Base-by-base conservation (phyloP, 2,113 vertebrate species). In the Heterochromis multidens region DNA sequence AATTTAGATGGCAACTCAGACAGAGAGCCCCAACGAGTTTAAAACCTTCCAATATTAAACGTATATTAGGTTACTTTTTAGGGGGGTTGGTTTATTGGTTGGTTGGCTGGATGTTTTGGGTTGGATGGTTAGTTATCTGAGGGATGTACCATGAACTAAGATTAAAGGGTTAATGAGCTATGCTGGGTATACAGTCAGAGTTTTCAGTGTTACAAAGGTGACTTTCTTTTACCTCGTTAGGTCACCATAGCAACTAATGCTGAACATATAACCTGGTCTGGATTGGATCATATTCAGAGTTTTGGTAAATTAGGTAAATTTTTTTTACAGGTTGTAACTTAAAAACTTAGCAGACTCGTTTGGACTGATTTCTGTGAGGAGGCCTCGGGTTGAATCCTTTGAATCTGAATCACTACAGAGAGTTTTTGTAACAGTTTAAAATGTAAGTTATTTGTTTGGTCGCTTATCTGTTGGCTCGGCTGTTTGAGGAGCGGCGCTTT, bases 31-130 rank as follows among this genome's bases (percentile, higher is more conserved):
- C 46, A 25, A 0, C 10, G 23, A 72, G 6, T n/a, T n/a, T n/a
- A n/a, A n/a, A n/a, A n/a, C 40, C 2, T 12, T 43, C 40, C 40
- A 43, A 43, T 43, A 43, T 43, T 43, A 43, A 43, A 43, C 12
- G 13, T 43, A 12, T 43, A 43, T 43, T 43, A 43, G 49, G 60
- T 62, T 67, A 9, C 1, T 43, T 23, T 27, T 52, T 19, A n/a
- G 13, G 46, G 7, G 12, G 49, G 19, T 52, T 52, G 6, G 8
- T 56, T 56, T n/a, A 4, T n/a, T 27, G 5, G 65, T 46, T 2
- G 14, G 43, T 1, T 2, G 6, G 2, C 33, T 1, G 5, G 33
- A 7, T n/a, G n/a, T n/a, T n/a, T n/a, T n/a, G n/a, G n/a, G n/a
- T n/a, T n/a, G 40, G 11, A 6, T 37, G 35, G 40, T 43, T 43